These are phyloP conservation scores for Gnathonemus echidnorhynchus DNA, from an alignment of 2,113 vertebrate genomes.

Conservation along the genomic window DNA sequence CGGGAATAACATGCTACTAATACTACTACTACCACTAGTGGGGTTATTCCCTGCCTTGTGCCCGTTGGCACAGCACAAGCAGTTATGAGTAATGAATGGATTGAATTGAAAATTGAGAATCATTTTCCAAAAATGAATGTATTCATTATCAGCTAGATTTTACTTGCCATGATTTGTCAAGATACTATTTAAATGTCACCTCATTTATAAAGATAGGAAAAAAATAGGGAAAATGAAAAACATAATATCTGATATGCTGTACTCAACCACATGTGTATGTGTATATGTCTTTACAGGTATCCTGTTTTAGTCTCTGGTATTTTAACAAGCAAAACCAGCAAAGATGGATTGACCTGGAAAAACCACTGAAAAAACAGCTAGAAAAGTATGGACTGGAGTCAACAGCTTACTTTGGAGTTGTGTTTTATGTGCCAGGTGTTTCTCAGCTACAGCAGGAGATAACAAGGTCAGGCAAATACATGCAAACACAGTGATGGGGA, in stretches of 20 bases:
- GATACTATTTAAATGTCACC: neutral
- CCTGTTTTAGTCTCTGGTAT: slow-evolving; percentile 96
- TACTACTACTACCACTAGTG: too few species aligned
- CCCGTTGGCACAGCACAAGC: neutral
- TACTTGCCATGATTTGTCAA: neutral
- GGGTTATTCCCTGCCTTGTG: too few species aligned
- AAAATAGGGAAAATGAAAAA: neutral
- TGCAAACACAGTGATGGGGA: neutral
- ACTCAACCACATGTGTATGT: neutral
- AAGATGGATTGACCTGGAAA: slow-evolving; percentile 94
- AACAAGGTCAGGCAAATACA: slow-evolving; percentile 71
- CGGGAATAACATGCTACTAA: too few species aligned
- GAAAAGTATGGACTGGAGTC: slow-evolving; percentile 91
- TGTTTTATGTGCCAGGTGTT: slow-evolving; percentile 87
- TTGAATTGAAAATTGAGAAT: neutral
- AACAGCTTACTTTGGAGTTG: slow-evolving; percentile 93
- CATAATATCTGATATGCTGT: neutral
- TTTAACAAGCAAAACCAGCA: slow-evolving; percentile 94
- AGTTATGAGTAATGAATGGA: neutral
- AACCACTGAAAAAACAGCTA: slow-evolving; percentile 94
- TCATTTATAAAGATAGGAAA: neutral
- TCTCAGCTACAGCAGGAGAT: slow-evolving; percentile 91
- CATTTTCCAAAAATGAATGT: neutral
- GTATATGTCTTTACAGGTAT: slow-evolving; percentile 64
- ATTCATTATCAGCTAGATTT: neutral